Evolutionary conservation across 2,888 invertebrate genomes (phyloP), one percentile per base, ranked within the genome.

Genomic region (Eupithecia pulchellata): DNA sequence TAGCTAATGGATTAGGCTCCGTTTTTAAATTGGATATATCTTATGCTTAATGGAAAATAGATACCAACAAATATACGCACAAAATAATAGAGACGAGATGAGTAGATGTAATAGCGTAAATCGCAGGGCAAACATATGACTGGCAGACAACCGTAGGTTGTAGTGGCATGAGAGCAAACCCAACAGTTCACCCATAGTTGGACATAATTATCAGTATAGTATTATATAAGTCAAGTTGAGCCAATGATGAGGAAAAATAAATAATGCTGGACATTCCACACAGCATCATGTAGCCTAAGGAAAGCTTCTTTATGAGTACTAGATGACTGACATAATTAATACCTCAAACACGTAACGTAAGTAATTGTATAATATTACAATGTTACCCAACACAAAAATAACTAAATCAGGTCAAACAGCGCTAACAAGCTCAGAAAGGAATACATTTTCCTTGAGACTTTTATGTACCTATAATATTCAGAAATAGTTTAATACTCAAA

Each of bases 1-100:
- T 39, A 64, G 20, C 52, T 52, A 66, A 69, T 69, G 66, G 66
- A 68, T 71, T 71, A 30, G 55, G 57, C 20, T 11, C 13, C 2
- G 25, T 25, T 60, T 14, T n/a, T 61, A 36, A 61, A 25, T 60
- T 32, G 4, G 32, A 32, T 47, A 42, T 8, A 47, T 9, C n/a
- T 32, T 9, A 20, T n/a, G 32, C n/a, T 9, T 32, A 30, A n/a
- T 30, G 58, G 17, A 13, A 52, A 25, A 25, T 11, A 20, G 47
- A 47, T 20, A 8, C 8, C 1, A n/a, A 17, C 17, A 39, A 39
- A 39, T 1, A 17, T 39, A 47, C 20, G 4, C 25, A 52, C 4
- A 20, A 6, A 52, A 52, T 25, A 52, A 20, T 39, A 14, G 2
- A 39, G 39, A 39, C 6, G 17, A n/a, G 39, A n/a, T 39, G 6